phyloP scores from a whole-genome alignment of 2,888 invertebrate species.

The Hyposoter dolosus region DNA sequence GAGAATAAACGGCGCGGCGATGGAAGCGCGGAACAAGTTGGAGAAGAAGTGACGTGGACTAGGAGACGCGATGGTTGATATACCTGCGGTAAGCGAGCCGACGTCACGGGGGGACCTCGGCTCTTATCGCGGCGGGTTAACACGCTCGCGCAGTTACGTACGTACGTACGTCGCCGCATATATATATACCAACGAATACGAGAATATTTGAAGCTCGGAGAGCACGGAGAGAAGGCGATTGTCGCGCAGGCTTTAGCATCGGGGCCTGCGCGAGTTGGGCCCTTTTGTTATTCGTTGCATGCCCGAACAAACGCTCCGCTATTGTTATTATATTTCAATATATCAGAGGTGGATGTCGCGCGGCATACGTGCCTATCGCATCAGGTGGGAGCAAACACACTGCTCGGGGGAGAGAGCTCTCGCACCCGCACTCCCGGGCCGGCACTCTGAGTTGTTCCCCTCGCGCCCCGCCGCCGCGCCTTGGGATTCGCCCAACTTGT shows the following conservation, averaged over 20 bases:
- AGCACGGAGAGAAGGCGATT: not conserved
- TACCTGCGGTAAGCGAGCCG: conserved; percentile 79
- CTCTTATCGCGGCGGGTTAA: conserved; percentile 82
- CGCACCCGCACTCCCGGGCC: not conserved
- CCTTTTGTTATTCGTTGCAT: not conserved
- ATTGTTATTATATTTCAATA: not conserved
- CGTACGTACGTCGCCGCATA: not conserved
- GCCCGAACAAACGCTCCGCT: not conserved
- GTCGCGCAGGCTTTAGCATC: not conserved
- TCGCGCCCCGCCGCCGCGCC: not conserved
- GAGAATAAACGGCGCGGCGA: not conserved
- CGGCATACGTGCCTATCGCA: conserved; percentile 1
- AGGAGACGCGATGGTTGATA: conserved; percentile 81
- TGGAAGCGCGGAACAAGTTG: conserved; percentile 75
- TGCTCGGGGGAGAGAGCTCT: not conserved
- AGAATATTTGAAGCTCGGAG: not conserved
- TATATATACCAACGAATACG: not conserved
- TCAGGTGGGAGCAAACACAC: conserved; percentile 7
- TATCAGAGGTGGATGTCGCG: not conserved
- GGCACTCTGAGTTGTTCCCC: too few relatives aligned
- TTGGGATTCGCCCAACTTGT: not conserved
- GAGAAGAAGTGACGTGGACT: conserved; percentile 84
- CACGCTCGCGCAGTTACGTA: conserved; percentile 45
- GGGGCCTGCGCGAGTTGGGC: not conserved
- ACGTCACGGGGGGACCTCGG: conserved; percentile 81